Evolutionary conservation across 2,113 vertebrate species (phyloP), one percentile per base, ranked within the genome.

Genomic region (Actenoides lindsayi): DNA sequence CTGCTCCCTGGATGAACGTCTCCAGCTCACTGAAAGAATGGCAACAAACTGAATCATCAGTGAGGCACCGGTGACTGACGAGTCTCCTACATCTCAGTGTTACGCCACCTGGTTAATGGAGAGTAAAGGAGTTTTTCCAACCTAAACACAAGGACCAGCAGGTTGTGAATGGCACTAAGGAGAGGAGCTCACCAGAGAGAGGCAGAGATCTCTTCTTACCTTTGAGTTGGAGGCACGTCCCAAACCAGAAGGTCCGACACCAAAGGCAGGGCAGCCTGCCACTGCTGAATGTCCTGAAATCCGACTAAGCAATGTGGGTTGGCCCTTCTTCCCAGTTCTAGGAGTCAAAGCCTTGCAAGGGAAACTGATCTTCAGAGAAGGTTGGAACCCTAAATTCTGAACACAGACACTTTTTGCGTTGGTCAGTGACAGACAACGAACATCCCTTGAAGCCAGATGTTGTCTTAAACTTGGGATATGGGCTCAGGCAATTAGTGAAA

Each of bases 291-390:
- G 86, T 96, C 84, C 92, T 90, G 93, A 94, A 90, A 84, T 73
- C 92, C 87, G 21, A 81, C 96, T 97, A 94, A 95, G 92, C 94
- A 96, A 87, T 89, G 89, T 83, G 89, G 67, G 84, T 33, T 93
- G 82, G 31, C 94, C 96, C 79, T 95, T 95, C 95, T 96, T 97
- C 87, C 92, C 96, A 91, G 30, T 13, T 96, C 89, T 96, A 94
- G 89, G 81, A 96, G 96, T 83, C 96, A 97, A 94, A 96, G 94
- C 94, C 96, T 97, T 95, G 89, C 82, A 97, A 97, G 87, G 93
- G 70, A 76, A 96, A 95, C 82, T 97, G 91, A 93, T 97, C 94
- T 97, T 96, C 96, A 92, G 16, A 94, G 87, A 89, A 27, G 77
- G 93, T 70, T 96, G 89, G 90, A 97, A 80, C 93, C 93, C 96